phyloP scores from a whole-genome alignment of 2,888 invertebrate genomes.

The Lepas anatifera region DNA sequence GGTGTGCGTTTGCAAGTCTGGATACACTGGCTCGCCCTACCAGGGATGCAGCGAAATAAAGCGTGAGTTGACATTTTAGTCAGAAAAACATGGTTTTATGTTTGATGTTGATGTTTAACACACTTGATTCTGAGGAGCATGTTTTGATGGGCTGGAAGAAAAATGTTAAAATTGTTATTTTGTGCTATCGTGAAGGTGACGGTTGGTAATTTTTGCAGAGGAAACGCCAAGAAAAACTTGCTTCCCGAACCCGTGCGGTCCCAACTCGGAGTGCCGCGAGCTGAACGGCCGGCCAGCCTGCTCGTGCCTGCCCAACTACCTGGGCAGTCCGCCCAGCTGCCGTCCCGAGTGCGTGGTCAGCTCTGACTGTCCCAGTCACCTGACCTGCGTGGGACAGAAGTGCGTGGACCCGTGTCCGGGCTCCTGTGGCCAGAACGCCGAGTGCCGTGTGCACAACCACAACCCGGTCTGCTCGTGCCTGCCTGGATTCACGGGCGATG shows the following conservation, averaged over 20 bases:
- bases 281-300: slow-evolving; percentile 44
- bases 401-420: slow-evolving; percentile 15
- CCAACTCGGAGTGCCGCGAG: slow-evolving; percentile 54
- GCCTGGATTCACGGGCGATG: slow-evolving; percentile 29
- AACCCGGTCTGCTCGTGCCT: slow-evolving; percentile 29
- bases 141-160: too few species aligned
- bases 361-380: slow-evolving; percentile 54
- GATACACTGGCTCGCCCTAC: slow-evolving; percentile 71
- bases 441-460: slow-evolving; percentile 16
- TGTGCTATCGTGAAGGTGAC: too few species aligned
- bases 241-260: slow-evolving; percentile 56
- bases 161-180: too few species aligned
- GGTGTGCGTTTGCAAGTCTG: slow-evolving; percentile 80
- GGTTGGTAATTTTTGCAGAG: neutral
- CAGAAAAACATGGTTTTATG: too few species aligned
- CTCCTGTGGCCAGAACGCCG: slow-evolving; percentile 20
- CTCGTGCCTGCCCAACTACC: slow-evolving; percentile 53
- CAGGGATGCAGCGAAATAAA: slow-evolving; percentile 45
- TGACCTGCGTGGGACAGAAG: slow-evolving; percentile 51
- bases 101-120: too few species aligned
- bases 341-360: slow-evolving; percentile 61
- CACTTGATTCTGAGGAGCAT: too few species aligned
- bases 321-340: slow-evolving; percentile 55
- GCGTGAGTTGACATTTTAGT: neutral
- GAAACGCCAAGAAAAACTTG: slow-evolving; percentile 31